phyloP scores from a whole-genome alignment of 2,888 invertebrate species.

The Anaspis maculata region DNA sequence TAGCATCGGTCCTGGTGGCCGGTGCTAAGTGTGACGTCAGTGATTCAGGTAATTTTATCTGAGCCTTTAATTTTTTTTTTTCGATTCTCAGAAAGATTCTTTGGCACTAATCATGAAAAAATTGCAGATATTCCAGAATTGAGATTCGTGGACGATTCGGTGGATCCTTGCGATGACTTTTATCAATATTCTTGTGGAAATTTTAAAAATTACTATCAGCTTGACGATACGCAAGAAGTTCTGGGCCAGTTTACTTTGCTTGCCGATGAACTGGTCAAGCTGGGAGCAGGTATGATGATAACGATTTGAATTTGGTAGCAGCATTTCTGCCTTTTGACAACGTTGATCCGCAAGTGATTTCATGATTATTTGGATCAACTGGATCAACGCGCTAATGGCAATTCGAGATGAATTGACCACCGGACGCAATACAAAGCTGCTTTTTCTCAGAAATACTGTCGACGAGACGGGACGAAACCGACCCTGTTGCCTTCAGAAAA shows the following conservation, averaged over 20 bases:
- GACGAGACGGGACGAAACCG: conserved; percentile 18
- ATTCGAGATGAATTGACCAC: no score
- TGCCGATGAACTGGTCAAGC: conserved; percentile 32
- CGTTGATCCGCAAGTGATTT: no score
- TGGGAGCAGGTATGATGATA: conserved; percentile 31
- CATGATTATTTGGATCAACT: no score
- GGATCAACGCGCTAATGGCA: no score
- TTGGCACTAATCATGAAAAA: neutral
- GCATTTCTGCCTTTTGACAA: no score
- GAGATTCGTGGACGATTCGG: neutral
- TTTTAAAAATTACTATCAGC: conserved; percentile 27
- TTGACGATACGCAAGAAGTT: conserved; percentile 41
- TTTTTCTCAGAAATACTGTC: conserved; percentile 33
- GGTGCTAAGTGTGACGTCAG: no score
- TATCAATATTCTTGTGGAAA: neutral
- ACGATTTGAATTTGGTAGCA: no score
- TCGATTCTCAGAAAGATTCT: no score
- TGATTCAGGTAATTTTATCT: no score
- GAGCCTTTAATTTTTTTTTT: no score
- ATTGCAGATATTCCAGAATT: conserved; percentile 29
- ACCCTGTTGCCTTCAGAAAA: conserved; percentile 35
- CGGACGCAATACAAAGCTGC: no score
- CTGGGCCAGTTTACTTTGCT: conserved; percentile 40
- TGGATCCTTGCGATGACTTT: neutral
- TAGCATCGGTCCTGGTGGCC: no score